Conservation (phyloP, 2,888 invertebrate species). For the Trissoscelio sp. region DNA sequence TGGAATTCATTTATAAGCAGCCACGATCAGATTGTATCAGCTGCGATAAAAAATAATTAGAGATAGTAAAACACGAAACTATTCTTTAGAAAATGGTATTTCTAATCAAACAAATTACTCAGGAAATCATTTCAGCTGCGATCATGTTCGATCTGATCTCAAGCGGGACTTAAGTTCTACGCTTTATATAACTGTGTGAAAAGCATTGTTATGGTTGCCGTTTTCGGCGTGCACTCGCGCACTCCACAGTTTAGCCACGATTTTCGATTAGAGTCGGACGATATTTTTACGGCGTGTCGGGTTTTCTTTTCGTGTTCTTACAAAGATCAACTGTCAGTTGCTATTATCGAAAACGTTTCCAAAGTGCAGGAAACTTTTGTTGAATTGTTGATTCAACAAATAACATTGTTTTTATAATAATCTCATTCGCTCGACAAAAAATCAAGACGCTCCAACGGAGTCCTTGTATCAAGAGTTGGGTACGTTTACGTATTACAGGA, state of each 20-base stretch:
- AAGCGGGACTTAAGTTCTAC: slow-evolving; percentile 6
- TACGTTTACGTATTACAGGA: slow-evolving; percentile 55
- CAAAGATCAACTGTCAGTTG: slow-evolving; percentile 27
- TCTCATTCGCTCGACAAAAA: slow-evolving; percentile 46
- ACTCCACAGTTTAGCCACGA: slow-evolving; percentile 6
- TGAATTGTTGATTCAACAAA: slow-evolving; percentile 40
- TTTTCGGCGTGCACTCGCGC: slow-evolving; percentile 5
- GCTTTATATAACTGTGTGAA: slow-evolving; percentile 60
- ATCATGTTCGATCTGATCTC: slow-evolving; percentile 54
- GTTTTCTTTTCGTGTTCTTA: slow-evolving; percentile 4
- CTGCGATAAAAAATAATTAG: slow-evolving; percentile 63
- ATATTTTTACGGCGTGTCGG: slow-evolving; percentile 6
- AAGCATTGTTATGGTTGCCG: slow-evolving; percentile 35
- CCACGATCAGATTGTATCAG: slow-evolving; percentile 40
- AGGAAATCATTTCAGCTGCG: slow-evolving; percentile 54
- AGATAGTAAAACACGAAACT: slow-evolving; percentile 37
- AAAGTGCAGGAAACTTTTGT: slow-evolving; percentile 18
- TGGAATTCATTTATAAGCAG: slow-evolving; percentile 48
- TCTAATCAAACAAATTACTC: slow-evolving; percentile 65
- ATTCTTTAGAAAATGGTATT: slow-evolving; percentile 31
- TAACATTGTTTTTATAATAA: slow-evolving; percentile 54
- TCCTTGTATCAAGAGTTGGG: slow-evolving; percentile 59
- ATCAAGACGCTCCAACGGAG: slow-evolving; percentile 24
- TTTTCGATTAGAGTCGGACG: slow-evolving; percentile 22
- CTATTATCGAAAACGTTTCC: slow-evolving; percentile 44